Evolutionary conservation across 2,797 vertebrate species (phyloP).

Genomic region (Eptatretus atami): DNA sequence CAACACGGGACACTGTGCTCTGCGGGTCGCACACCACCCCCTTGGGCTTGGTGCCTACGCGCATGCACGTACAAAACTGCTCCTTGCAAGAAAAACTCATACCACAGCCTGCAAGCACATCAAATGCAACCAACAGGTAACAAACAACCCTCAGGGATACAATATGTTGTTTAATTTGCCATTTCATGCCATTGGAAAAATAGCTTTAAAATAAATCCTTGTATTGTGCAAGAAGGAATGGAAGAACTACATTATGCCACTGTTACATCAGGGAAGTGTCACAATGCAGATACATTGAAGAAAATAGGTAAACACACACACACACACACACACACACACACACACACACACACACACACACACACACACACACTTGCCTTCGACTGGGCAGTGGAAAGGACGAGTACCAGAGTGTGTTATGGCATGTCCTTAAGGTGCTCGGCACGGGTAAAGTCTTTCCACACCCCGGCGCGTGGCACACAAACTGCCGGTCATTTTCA

Average conservation of each 20-base stretch:
- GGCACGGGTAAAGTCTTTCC: conserved; percentile 81
- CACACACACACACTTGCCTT: conserved; percentile 25
- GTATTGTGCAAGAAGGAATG: too few species aligned
- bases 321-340: too few species aligned
- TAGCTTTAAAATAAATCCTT: too few species aligned
- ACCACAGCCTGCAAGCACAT: conserved; percentile 31
- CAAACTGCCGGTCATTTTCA: conserved; percentile 64
- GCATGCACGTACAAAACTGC: conserved; percentile 92
- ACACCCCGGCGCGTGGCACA: conserved; percentile 63
- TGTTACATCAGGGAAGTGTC: too few species aligned
- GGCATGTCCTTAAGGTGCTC: conserved; percentile 86
- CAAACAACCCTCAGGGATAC: too few species aligned
- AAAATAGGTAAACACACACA: too few species aligned
- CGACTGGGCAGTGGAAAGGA: conserved; percentile 66
- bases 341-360: too few species aligned
- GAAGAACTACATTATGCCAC: too few species aligned
- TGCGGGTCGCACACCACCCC: conserved; percentile 22
- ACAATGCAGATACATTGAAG: too few species aligned
- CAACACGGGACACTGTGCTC: conserved; percentile 48
- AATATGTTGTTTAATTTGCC: too few species aligned
- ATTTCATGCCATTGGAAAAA: too few species aligned
- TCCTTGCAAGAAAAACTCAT: conserved; percentile 83
- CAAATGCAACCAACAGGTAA: not conserved
- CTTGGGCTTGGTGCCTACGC: conserved; percentile 50
- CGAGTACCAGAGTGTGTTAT: conserved; percentile 91